Evolutionary conservation across 2,797 vertebrate genomes (phyloP), one percentile per base, ranked within the genome.

Genomic region (Urophycis tenuis): DNA sequence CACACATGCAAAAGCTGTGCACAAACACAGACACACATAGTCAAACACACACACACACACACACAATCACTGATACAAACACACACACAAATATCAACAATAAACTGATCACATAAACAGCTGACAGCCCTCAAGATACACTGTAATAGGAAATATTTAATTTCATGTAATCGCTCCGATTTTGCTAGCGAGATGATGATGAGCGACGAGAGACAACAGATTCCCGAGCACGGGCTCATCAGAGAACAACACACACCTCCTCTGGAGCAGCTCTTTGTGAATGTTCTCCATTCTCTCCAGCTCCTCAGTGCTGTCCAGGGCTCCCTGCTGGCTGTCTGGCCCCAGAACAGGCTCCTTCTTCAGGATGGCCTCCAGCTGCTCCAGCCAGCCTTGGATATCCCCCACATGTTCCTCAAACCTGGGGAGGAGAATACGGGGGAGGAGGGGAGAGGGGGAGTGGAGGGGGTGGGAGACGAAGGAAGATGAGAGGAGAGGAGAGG

Each of bases 281-380:
- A 99, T 94, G 87, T 94, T 93, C 88, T 97, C 95, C 60, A 96
- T 91, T 85, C 91, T 95, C 79, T 95, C 93, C 77, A 98, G 92
- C 87, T 97, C 96, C 0, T 92, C 93, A 85, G 94, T 93, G 90
- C 93, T 91, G 85, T 96, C 96, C 12, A 91, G 88, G 82, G 93
- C 83, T 83, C 90, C 93, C 77, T 94, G 93, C 79, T 94, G 95
- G 79, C 77, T 92, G 78, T 95, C 95, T 74, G 90, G 92, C 80
- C 92, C 84, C 73, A 92, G 72, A 85, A 79, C 72, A 85, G 83
- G 87, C 87, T 97, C 95, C 39, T 92, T 92, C 84, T 79, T 94
- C 83, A 98, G 91, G 76, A 90, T 94, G 86, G 93, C 91, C 85
- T 95, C 92, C 93, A 96, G 95, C 88, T 96, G 93, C 78, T 83